Percentiles rank a stretch among this genome's conserved stretches.
phyloP scores from a whole-genome alignment of 2,113 vertebrate genomes.

The Clarias macrocephalus region DNA sequence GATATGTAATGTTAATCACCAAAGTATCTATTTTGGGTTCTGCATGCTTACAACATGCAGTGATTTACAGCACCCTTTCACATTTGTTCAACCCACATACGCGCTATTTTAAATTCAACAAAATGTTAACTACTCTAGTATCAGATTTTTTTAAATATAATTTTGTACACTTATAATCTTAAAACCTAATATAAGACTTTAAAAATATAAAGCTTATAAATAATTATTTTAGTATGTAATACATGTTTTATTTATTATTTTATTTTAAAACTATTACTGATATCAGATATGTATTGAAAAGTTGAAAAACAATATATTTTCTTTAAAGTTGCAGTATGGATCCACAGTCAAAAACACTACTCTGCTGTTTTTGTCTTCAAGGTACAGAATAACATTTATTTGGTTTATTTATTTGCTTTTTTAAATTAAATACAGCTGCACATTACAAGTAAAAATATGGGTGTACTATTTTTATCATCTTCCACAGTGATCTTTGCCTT shows the following conservation, averaged over 20 bases:
- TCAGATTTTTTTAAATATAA: too few relatives aligned
- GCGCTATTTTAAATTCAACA: too few relatives aligned
- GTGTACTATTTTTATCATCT: neutral
- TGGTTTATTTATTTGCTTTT: neutral
- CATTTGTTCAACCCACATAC: too few relatives aligned
- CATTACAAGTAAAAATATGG: neutral
- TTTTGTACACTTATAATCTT: neutral
- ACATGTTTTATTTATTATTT: neutral
- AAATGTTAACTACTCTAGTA: too few relatives aligned
- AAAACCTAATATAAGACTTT: too few relatives aligned
- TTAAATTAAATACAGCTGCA: neutral
- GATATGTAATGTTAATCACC: too few relatives aligned
- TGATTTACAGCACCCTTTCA: too few relatives aligned
- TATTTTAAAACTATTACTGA: neutral
- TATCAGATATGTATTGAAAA: neutral
- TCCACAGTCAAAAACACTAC: neutral
- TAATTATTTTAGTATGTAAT: neutral
- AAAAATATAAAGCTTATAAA: neutral
- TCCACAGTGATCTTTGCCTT: constrained; percentile 44
- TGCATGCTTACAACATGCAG: too few relatives aligned
- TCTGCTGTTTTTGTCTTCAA: constrained; percentile 36
- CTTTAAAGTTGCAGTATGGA: neutral
- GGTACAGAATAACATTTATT: neutral
- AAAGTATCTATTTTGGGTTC: too few relatives aligned
- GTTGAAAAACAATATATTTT: too few relatives aligned